phyloP scores from a whole-genome alignment of 2,113 vertebrate genomes.

The Stomatorhinus ivindoensis region DNA sequence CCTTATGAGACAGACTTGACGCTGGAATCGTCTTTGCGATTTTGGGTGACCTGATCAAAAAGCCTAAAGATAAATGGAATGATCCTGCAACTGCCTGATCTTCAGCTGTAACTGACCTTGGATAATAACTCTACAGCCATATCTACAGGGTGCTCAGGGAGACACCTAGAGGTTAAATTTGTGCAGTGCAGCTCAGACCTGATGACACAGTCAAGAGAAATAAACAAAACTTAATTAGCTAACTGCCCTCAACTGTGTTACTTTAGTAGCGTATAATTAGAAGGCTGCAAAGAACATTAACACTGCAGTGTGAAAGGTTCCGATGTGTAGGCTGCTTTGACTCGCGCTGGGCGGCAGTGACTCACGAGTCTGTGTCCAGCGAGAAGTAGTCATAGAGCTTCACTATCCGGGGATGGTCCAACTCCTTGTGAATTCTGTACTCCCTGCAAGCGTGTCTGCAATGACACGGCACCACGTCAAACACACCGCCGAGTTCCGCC shows the following conservation, averaged over 20 bases:
- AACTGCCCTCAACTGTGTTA: not conserved
- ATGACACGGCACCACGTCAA: not conserved
- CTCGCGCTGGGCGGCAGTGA: slow-evolving; percentile 23
- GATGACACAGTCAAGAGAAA: not conserved
- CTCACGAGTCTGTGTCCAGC: slow-evolving; percentile 98
- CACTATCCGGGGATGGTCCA: slow-evolving; percentile 98
- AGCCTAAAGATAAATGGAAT: not conserved
- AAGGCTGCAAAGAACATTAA: not conserved
- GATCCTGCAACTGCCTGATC: not conserved
- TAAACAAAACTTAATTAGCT: not conserved
- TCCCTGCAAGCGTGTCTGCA: slow-evolving; percentile 94
- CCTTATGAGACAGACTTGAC: not conserved
- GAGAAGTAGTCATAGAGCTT: slow-evolving; percentile 99
- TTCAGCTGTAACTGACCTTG: not conserved
- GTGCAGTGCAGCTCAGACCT: not conserved
- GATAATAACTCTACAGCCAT: not conserved
- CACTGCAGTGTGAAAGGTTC: not conserved
- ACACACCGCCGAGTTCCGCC: not conserved
- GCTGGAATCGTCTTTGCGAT: not conserved
- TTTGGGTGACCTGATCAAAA: not conserved
- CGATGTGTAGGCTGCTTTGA: not conserved
- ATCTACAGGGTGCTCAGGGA: not conserved
- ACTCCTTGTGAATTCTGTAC: slow-evolving; percentile 98
- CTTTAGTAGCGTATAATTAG: not conserved
- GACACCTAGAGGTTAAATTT: not conserved